Base-by-base conservation (phyloP, 1,140 invertebrate genomes). In the Drosophila oshimai region DNA sequence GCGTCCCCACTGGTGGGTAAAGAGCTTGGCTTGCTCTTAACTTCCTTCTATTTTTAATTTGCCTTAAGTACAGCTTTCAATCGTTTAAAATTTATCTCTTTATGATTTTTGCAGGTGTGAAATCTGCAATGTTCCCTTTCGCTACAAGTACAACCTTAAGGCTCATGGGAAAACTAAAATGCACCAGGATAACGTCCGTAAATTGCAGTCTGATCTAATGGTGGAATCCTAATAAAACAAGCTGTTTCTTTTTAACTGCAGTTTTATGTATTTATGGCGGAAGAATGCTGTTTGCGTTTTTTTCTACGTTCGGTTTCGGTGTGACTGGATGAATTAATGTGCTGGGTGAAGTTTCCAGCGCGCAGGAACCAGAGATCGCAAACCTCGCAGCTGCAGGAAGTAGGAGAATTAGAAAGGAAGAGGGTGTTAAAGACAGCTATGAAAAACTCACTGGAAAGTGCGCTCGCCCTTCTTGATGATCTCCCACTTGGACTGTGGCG, bases 301-400 rank as follows among this genome's bases (percentile, higher is more conserved):
- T 80, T 80, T 7, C 54, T 28, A 0, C 76, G 61, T 7, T 58
- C 81, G 18, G 87, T 86, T 4, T 65, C 29, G 7, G 64, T 51
- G 44, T 86, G 80, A 54, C 84, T 86, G 6, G 53, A 57, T 9
- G 80, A 86, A 26, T 75, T 87, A 3, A 73, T 47, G 26, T 86
- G 80, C 31, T 86, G 80, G 0, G 81, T 60, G 15, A 87, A 67
- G 58, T 86, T 86, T 4, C 80, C 80, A 2, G 80, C 80, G 0
- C 80, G 81, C 55, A 86, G 37, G 7, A 86, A 86, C 80, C 80
- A 86, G 6, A 86, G 50, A 73, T 86, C 80, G 44, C 80, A 86
- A 0, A 80, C 57, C n/a, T 80, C 67, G 42, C 80, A 86, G 50
- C 80, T 86, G 6, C 9, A 12, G 15, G 0, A 7, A 31, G 7